These are phyloP conservation scores for Phorcus lineatus DNA, from an alignment of 2,888 invertebrate species.

Conservation along the genomic window DNA sequence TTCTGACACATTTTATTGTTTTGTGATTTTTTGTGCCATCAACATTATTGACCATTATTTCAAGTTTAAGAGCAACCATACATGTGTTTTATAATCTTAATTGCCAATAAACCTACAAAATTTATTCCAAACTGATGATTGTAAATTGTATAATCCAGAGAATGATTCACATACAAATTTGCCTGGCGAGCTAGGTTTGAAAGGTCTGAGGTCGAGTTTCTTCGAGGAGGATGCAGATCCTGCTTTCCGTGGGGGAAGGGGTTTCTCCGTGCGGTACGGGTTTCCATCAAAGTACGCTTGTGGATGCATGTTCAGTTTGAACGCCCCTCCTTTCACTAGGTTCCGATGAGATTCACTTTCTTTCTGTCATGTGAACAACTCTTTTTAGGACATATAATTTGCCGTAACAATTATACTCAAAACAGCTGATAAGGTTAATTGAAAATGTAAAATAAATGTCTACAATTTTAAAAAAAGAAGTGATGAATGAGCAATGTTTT, in stretches of 20 bases:
- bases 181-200: conserved; percentile 74
- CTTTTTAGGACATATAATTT: no score
- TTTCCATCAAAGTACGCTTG: conserved; percentile 72
- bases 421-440: no score
- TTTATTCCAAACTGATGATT: neutral
- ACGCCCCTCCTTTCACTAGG: conserved; percentile 72
- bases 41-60: no score
- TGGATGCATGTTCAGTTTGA: conserved; percentile 74
- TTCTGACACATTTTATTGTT: no score
- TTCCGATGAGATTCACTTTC: conserved; percentile 68
- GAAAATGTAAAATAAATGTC: no score
- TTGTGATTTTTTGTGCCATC: no score
- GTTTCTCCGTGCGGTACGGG: conserved; percentile 69
- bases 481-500: no score
- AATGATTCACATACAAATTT: conserved; percentile 63
- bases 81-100: no score
- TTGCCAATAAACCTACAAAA: no score
- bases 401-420: no score
- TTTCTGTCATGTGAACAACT: conserved; percentile 55
- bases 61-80: no score
- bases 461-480: no score
- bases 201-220: conserved; percentile 67
- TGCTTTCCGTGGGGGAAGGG: conserved; percentile 52
- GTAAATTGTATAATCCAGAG: neutral
- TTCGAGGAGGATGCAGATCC: conserved; percentile 49